These are phyloP conservation scores for Hypocryptadius cinnamomeus DNA, from an alignment of 2,113 vertebrate species.

Conservation along the genomic window DNA sequence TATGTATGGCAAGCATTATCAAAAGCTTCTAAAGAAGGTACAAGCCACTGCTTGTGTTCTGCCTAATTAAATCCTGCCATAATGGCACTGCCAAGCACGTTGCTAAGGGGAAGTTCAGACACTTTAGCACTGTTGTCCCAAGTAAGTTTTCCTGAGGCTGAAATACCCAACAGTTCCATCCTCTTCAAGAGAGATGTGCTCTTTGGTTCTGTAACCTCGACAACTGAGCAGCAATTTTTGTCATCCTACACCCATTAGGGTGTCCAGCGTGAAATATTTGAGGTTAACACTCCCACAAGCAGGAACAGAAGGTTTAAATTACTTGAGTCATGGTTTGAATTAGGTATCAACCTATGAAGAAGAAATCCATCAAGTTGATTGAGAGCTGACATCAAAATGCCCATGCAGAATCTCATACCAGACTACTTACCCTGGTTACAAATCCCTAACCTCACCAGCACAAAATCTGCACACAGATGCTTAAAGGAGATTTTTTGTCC, in stretches of 20 bases:
- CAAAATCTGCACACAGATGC: background rate
- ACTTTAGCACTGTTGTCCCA: background rate
- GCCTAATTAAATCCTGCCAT: background rate
- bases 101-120: background rate
- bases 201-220: background rate
- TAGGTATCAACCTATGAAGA: background rate
- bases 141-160: background rate
- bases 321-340: background rate
- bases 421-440: background rate
- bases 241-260: background rate
- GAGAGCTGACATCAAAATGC: background rate
- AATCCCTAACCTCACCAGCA: background rate
- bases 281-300: background rate
- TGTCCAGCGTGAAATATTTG: background rate
- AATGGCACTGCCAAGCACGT: background rate
- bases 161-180: background rate
- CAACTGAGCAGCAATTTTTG: background rate
- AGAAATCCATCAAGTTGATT: background rate
- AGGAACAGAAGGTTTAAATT: background rate
- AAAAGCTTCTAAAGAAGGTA: conserved; percentile 38
- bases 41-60: background rate
- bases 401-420: background rate
- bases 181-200: background rate
- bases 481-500: background rate
- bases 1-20: conserved; percentile 42